These are phyloP conservation scores for Trichosurus vulpecula DNA, from an alignment of 2,797 vertebrate species.

Conservation along the genomic window DNA sequence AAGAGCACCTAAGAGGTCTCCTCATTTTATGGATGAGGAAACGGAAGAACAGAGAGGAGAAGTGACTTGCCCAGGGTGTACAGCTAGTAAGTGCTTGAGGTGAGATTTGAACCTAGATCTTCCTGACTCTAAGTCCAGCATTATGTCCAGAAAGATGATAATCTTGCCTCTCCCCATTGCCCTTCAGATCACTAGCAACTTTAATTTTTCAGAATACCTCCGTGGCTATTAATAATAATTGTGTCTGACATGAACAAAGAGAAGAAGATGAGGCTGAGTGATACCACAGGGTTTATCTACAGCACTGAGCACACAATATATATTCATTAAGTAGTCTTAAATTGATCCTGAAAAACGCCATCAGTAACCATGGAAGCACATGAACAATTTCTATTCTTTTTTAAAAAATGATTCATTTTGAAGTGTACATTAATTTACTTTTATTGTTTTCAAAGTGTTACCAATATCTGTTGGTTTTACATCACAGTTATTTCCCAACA, in stretches of 20 bases:
- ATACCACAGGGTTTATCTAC: background rate
- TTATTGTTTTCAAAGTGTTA: background rate
- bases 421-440: background rate
- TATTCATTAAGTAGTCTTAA: background rate
- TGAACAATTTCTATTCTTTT: background rate
- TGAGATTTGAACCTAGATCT: background rate
- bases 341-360: background rate
- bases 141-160: no score
- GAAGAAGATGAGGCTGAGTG: background rate
- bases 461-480: background rate
- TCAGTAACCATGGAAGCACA: background rate
- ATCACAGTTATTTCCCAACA: background rate
- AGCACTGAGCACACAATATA: background rate
- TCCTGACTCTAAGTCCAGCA: background rate
- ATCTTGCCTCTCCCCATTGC: background rate
- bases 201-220: background rate
- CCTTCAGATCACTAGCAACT: background rate
- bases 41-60: background rate
- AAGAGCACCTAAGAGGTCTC: background rate
- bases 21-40: background rate
- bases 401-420: background rate
- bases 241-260: background rate
- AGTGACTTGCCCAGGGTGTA: background rate
- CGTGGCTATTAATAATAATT: background rate
- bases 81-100: background rate